Base-by-base conservation (phyloP, 2,888 invertebrate genomes). In the Saturnia pavonia region DNA sequence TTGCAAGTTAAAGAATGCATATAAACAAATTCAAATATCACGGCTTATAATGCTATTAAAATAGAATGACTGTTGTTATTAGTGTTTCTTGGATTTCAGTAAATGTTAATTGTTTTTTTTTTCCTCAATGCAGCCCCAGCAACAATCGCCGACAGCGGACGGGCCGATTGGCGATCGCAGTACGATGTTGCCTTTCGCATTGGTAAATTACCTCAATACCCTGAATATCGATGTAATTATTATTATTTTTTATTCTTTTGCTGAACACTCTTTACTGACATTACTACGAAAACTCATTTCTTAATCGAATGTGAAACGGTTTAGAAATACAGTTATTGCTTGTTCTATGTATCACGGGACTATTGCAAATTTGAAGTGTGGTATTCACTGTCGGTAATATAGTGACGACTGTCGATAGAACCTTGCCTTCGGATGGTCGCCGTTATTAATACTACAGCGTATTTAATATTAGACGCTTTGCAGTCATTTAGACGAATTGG, bases 131-230 rank as follows among this genome's bases (percentile, higher is more conserved):
- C 91, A 93, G 91, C 91, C 92, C 1, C 92, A 91, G 76, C 92
- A 91, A 78, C 91, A 92, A 83, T 92, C 92, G 69, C 92, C 92
- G 70, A 88, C 91, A 57, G 91, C 90, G 71, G 94, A 92, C 69
- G 85, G 84, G 54, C 90, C 90, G 72, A 83, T 91, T 70, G 89
- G 88, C 70, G 93, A 93, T 77, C 85, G 93, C 74, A 91, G 85
- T 86, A 78, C 89, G 25, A 92, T 94, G 92, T 86, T 94, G 85
- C 94, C 94, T 78, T 94, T 92, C 88, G 94, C 93, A 83, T 87
- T 94, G 94, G 94, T 94, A 94, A 94, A 92, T 94, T 84, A 88
- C 91, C 91, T 92, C 89, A 93, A 92, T 93, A 92, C 81, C 91
- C 91, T 93, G 78, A 91, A 92, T 91, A 91, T 92, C 79, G 92